Percentiles rank a stretch among this genome's conserved stretches.
Conservation (phyloP, 1,140 invertebrate species). For the Panagrolaimus sp. region DNA sequence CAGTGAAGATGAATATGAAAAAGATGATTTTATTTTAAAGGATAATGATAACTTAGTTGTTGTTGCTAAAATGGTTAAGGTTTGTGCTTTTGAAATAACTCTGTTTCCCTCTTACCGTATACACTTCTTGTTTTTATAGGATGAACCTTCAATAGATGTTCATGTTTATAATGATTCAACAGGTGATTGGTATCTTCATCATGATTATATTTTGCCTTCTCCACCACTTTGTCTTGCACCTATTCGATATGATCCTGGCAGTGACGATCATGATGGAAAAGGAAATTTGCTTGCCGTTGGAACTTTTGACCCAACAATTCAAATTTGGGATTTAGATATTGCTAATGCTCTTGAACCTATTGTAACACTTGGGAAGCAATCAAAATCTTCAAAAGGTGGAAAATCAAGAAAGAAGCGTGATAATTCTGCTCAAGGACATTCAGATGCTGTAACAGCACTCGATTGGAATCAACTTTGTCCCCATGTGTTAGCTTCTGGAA, state of each 20-base stretch:
- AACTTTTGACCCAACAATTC: conserved; percentile 80
- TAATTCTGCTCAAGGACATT: conserved; percentile 66
- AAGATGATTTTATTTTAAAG: conserved; percentile 29
- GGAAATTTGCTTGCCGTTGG: conserved; percentile 85
- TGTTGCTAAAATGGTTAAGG: conserved; percentile 28
- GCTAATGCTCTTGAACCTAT: conserved; percentile 80
- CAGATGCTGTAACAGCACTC: conserved; percentile 79
- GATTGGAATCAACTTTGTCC: conserved; percentile 77
- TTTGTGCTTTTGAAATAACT: no score
- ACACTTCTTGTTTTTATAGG: conserved; percentile 18
- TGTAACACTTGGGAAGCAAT: conserved; percentile 70
- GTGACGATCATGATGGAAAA: conserved; percentile 49
- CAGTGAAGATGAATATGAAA: conserved; percentile 35
- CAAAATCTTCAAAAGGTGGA: conserved; percentile 8
- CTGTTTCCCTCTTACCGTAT: neutral
- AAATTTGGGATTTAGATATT: conserved; percentile 89
- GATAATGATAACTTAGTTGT: conserved; percentile 31
- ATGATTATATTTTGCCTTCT: conserved; percentile 78
- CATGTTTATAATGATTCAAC: conserved; percentile 81
- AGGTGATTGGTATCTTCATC: conserved; percentile 84
- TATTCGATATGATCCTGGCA: conserved; percentile 71
- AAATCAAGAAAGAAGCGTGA: conserved; percentile 46
- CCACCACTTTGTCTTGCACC: conserved; percentile 86
- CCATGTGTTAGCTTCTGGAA: conserved; percentile 50
- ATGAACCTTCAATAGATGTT: conserved; percentile 53